A percentile compares a stretch with the other conserved stretches of the same genome.
phyloP scores from a whole-genome alignment of 2,113 vertebrate species.

The Tauraco erythrolophus region DNA sequence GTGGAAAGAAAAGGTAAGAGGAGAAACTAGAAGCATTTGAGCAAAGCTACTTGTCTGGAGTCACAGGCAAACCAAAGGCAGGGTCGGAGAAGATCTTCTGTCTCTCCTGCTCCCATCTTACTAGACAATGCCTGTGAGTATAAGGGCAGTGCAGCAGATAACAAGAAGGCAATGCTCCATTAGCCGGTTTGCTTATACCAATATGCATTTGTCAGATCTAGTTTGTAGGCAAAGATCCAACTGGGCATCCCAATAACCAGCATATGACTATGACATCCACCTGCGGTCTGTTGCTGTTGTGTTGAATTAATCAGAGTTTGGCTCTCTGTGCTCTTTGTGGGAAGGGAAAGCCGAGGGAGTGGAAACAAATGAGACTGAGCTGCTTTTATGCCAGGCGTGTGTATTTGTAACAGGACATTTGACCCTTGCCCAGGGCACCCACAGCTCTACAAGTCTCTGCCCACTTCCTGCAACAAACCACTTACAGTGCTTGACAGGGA shows the following conservation, averaged over 20 bases:
- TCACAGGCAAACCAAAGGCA: background rate
- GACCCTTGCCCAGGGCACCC: background rate
- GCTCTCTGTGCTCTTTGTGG: background rate
- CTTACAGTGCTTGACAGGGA: background rate
- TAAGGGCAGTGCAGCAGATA: background rate
- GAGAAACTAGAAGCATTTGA: background rate
- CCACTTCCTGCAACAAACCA: background rate
- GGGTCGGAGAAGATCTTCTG: background rate
- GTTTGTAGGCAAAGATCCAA: background rate
- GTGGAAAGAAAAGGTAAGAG: background rate
- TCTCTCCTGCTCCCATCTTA: background rate
- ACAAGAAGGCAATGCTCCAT: background rate
- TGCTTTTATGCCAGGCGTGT: background rate
- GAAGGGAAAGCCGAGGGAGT: background rate
- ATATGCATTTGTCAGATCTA: background rate
- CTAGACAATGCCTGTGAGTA: background rate
- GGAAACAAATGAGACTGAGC: background rate
- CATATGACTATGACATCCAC: background rate
- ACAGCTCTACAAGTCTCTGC: background rate
- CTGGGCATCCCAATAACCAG: background rate
- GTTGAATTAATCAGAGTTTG: conserved; percentile 1
- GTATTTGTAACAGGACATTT: background rate
- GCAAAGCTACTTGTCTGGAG: background rate
- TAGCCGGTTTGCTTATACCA: background rate
- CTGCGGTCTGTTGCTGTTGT: background rate